Percentiles rank a stretch among this genome's conserved stretches.
These are phyloP conservation scores for Cynopterus brachyotis DNA, from an alignment of 2,113 vertebrate genomes.

Conservation along the genomic window DNA sequence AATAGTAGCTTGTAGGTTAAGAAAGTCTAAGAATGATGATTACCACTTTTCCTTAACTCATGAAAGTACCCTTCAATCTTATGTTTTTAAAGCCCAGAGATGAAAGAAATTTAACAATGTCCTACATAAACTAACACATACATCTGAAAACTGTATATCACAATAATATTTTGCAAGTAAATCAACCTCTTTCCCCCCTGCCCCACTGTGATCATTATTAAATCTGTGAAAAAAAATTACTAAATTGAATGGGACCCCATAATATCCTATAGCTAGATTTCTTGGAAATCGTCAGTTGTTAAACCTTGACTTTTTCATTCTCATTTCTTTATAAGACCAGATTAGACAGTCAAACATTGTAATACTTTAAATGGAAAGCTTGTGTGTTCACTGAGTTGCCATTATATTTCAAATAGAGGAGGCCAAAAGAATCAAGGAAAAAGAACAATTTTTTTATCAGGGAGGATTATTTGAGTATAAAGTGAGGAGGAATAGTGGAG, in stretches of 20 bases:
- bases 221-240: not conserved
- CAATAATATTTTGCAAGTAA: not conserved
- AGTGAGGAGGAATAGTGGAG: not conserved
- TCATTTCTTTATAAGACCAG: not conserved
- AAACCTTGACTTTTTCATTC: constrained; percentile 38
- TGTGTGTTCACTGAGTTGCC: not conserved
- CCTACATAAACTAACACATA: not conserved
- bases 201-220: not conserved
- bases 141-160: constrained; percentile 14
- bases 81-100: constrained; percentile 30
- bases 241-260: not conserved
- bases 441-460: not conserved
- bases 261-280: constrained; percentile 13
- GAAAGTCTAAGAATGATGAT: not conserved
- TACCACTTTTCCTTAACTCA: constrained; percentile 5
- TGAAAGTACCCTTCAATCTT: not conserved
- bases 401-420: not conserved
- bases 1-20: not conserved
- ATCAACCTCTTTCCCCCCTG: not conserved
- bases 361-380: constrained; percentile 28
- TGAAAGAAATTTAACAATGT: constrained; percentile 40
- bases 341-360: not conserved
- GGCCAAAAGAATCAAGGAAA: not conserved
- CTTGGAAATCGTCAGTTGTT: constrained; percentile 28
- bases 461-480: not conserved